phyloP scores from a whole-genome alignment of 2,797 vertebrate genomes.

The Eospalax fontanierii region DNA sequence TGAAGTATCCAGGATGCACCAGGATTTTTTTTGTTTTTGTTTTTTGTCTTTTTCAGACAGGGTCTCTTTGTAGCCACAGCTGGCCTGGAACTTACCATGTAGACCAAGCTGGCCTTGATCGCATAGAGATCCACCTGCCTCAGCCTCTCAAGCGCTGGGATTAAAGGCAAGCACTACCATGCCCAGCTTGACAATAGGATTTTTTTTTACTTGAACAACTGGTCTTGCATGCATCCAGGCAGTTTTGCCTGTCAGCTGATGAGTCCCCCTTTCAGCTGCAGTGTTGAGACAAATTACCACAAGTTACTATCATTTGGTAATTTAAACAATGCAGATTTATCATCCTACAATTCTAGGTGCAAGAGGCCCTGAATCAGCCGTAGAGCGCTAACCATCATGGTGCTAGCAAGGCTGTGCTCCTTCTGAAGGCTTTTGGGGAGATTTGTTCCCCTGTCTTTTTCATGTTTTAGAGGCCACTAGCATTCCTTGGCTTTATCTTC shows the following conservation, averaged over 20 bases:
- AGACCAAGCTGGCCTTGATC: too few species aligned
- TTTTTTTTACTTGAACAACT: slow-evolving; percentile 8
- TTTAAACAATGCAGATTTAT: neutral
- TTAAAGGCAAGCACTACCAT: too few species aligned
- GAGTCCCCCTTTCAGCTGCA: slow-evolving; percentile 19
- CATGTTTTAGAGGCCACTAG: neutral
- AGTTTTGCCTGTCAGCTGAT: slow-evolving; percentile 40
- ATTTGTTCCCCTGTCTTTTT: neutral
- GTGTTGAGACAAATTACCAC: neutral
- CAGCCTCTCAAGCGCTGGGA: too few species aligned
- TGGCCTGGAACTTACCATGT: too few species aligned
- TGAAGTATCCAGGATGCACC: neutral
- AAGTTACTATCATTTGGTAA: neutral
- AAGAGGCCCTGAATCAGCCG: neutral
- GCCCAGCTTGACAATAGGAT: neutral
- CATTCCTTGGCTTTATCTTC: neutral
- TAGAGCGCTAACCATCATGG: neutral
- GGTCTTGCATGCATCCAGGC: slow-evolving; percentile 11
- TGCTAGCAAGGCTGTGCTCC: neutral
- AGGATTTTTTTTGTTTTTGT: neutral
- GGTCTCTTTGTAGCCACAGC: too few species aligned
- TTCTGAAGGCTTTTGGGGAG: neutral
- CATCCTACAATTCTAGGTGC: neutral
- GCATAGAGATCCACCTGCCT: too few species aligned
- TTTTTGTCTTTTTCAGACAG: neutral